phyloP scores from a whole-genome alignment of 2,113 vertebrate species.

The Petromus typicus region DNA sequence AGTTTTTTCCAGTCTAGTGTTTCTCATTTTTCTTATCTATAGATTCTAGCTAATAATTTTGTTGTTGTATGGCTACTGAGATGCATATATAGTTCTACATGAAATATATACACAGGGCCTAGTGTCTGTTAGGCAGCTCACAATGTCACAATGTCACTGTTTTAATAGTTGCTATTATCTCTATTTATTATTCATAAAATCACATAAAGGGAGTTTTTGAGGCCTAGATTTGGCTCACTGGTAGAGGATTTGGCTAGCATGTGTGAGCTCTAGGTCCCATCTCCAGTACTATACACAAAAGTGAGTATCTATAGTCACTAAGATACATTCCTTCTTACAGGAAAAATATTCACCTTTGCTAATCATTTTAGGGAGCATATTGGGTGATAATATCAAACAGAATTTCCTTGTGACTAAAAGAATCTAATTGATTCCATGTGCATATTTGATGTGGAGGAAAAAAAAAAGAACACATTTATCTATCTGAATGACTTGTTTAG shows the following conservation, averaged over 20 bases:
- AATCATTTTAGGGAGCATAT: background rate
- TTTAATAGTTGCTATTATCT: background rate
- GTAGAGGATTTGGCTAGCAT: background rate
- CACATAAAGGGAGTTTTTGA: background rate
- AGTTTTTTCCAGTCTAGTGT: background rate
- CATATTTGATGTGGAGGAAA: conserved; percentile 60
- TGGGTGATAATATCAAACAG: conserved; percentile 51
- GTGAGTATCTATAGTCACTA: background rate
- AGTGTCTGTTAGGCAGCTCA: background rate
- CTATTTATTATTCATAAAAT: conserved; percentile 15
- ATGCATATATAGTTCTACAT: background rate
- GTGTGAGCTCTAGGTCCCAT: background rate
- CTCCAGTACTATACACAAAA: background rate
- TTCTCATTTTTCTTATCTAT: background rate
- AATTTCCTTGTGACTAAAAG: conserved; percentile 39
- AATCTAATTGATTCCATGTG: conserved; percentile 59
- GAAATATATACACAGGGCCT: background rate
- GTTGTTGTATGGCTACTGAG: background rate
- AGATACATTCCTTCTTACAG: conserved; percentile 21
- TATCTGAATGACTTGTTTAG: conserved; percentile 33
- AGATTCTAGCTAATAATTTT: background rate
- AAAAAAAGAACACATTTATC: conserved; percentile 55
- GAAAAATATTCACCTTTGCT: conserved; percentile 13
- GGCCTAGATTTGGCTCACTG: background rate
- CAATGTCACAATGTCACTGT: background rate